phyloP scores from a whole-genome alignment of 2,888 invertebrate species.

The Gibbula magus region DNA sequence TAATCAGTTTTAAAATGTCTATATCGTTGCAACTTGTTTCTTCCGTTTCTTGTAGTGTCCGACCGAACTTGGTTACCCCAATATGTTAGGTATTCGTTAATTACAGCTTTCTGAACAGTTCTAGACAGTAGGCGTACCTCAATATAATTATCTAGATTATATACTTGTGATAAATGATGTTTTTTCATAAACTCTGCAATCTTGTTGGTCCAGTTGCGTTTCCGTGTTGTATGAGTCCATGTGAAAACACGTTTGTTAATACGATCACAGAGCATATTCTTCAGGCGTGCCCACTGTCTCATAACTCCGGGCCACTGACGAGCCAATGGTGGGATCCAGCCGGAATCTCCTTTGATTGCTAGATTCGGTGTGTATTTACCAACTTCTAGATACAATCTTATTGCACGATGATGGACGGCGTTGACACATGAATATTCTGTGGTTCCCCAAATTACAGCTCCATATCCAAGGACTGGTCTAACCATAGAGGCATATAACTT shows the following conservation, averaged over 20 bases:
- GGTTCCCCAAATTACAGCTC: background rate
- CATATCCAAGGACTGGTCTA: slow-evolving; percentile 4
- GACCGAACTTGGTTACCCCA: background rate
- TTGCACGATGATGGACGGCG: background rate
- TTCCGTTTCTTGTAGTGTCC: too few species aligned
- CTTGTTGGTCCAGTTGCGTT: too few species aligned
- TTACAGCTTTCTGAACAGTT: background rate
- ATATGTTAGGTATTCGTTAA: background rate
- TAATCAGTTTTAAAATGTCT: too few species aligned
- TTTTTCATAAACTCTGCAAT: background rate
- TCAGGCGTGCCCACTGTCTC: background rate
- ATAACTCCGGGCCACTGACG: background rate
- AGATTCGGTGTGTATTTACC: background rate
- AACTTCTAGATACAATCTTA: background rate
- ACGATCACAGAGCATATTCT: background rate
- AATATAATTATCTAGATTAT: background rate
- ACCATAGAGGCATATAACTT: background rate
- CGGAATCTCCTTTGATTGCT: background rate
- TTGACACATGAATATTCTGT: background rate
- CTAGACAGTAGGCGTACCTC: background rate
- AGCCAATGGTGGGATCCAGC: background rate
- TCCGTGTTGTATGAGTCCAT: background rate
- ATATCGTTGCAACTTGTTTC: background rate
- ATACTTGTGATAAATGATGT: too few species aligned
- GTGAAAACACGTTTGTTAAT: background rate